A percentile compares a stretch with the other conserved stretches of the same genome.
Conservation (phyloP, 2,888 invertebrate species). For the Nomada flava region DNA sequence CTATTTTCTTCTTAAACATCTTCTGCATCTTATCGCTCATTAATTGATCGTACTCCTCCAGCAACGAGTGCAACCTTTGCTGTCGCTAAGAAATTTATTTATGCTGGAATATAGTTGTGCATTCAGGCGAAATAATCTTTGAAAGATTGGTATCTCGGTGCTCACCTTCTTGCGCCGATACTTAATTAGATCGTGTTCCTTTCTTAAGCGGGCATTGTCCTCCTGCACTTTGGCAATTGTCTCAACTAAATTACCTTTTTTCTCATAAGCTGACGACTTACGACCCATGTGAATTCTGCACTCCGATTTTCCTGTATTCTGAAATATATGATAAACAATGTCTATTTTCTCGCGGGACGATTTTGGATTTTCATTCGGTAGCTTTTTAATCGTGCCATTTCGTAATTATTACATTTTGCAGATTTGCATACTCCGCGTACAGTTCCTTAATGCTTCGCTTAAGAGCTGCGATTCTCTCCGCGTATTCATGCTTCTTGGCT, state of each 20-base stretch:
- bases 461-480: conserved; percentile 88
- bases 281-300: conserved; percentile 69
- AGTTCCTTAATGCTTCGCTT: conserved; percentile 91
- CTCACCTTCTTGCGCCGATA: conserved; percentile 88
- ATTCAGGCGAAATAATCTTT: conserved; percentile 20
- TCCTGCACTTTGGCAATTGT: conserved; percentile 76
- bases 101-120: conserved; percentile 24
- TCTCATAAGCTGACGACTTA: conserved; percentile 73
- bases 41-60: conserved; percentile 80
- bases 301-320: conserved; percentile 80
- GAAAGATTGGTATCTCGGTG: conserved; percentile 29
- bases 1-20: conserved; percentile 81
- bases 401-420: conserved; percentile 82
- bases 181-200: conserved; percentile 90
- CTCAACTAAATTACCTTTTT: conserved; percentile 76
- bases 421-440: conserved; percentile 86
- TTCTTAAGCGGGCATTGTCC: conserved; percentile 83
- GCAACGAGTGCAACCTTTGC: conserved; percentile 76
- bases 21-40: conserved; percentile 75
- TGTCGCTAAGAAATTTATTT: conserved; percentile 73
- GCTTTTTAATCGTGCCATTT: not conserved
- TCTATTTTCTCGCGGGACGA: not conserved
- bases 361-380: not conserved
- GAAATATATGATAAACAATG: conserved; percentile 59
- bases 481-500: conserved; percentile 89